These are phyloP conservation scores for Aleiodes leptofemur DNA, from an alignment of 2,888 invertebrate species.

Conservation along the genomic window DNA sequence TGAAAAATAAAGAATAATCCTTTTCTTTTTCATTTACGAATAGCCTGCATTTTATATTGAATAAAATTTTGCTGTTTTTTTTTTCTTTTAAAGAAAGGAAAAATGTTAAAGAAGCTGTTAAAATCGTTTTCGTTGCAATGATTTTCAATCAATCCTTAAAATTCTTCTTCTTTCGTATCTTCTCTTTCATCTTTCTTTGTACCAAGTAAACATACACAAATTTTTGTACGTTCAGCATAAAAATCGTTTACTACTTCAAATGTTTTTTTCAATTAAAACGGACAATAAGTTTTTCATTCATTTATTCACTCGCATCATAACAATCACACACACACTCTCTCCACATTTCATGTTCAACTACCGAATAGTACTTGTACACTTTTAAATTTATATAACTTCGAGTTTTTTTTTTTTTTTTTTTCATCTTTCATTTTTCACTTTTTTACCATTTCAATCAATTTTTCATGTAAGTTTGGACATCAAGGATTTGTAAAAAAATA, in stretches of 20 bases:
- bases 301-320: slow-evolving; percentile 26
- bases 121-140: too few species aligned
- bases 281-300: slow-evolving; percentile 46
- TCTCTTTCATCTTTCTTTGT: slow-evolving; percentile 42
- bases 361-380: slow-evolving; percentile 43
- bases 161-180: slow-evolving; percentile 2
- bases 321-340: slow-evolving; percentile 46
- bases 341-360: slow-evolving; percentile 45
- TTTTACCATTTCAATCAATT: background rate
- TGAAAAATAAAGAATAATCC: too few species aligned
- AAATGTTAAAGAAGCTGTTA: too few species aligned
- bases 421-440: background rate
- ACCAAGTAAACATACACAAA: slow-evolving; percentile 56
- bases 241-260: slow-evolving; percentile 59
- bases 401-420: slow-evolving; percentile 22
- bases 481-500: slow-evolving; percentile 51
- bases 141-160: too few species aligned
- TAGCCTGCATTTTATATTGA: slow-evolving; percentile 50
- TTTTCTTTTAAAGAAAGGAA: too few species aligned
- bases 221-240: slow-evolving; percentile 62
- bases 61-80: too few species aligned
- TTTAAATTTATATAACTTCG: slow-evolving; percentile 13
- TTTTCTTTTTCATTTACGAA: slow-evolving; percentile 41
- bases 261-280: slow-evolving; percentile 49
- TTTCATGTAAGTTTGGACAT: slow-evolving; percentile 31